These are phyloP conservation scores for Acleris emargana DNA, from an alignment of 2,888 invertebrate species.

Conservation along the genomic window DNA sequence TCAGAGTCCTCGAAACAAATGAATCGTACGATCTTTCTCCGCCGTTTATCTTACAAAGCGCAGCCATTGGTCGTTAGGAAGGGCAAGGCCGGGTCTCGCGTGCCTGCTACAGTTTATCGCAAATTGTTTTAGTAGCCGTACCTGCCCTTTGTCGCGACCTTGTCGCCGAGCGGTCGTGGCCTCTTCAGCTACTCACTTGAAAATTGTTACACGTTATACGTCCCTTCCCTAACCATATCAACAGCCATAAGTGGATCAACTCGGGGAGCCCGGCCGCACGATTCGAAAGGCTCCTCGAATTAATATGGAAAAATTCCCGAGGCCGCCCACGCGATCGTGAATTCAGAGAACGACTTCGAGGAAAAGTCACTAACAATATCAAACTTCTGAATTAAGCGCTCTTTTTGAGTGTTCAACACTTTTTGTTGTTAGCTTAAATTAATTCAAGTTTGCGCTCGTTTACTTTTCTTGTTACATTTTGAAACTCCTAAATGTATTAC, in stretches of 20 bases:
- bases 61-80: slow-evolving; percentile 49
- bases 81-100: slow-evolving; percentile 68
- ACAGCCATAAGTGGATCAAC: neutral
- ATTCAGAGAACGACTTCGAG: slow-evolving; percentile 23
- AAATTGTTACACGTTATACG: neutral
- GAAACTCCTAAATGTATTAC: no score
- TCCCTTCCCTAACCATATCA: neutral
- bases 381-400: slow-evolving; percentile 15
- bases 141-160: slow-evolving; percentile 56
- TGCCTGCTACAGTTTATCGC: slow-evolving; percentile 59
- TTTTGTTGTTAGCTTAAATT: no score
- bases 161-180: slow-evolving; percentile 25
- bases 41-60: slow-evolving; percentile 41
- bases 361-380: slow-evolving; percentile 18
- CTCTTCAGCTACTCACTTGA: slow-evolving; percentile 16
- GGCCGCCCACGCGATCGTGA: slow-evolving; percentile 10
- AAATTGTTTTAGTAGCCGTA: slow-evolving; percentile 48
- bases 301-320: slow-evolving; percentile 13
- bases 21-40: slow-evolving; percentile 1
- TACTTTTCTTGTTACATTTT: no score
- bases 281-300: neutral
- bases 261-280: neutral
- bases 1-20: slow-evolving; percentile 15
- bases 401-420: neutral
- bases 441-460: no score